phyloP scores from a whole-genome alignment of 53 echinoderm and acorn worm species.

The Astropecten irregularis region DNA sequence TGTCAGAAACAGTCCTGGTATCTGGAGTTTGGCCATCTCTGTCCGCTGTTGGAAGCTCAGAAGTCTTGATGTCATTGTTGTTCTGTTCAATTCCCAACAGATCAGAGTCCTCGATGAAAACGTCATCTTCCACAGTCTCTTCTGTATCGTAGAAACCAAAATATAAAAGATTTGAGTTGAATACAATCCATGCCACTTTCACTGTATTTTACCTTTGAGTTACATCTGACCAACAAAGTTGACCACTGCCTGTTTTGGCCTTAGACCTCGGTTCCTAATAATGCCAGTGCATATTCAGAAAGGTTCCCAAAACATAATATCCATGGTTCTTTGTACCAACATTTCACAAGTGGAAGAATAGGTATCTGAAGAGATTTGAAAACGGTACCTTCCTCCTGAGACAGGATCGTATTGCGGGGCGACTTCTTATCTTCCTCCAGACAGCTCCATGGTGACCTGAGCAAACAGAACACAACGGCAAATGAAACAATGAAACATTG shows the following conservation, averaged over 20 bases:
- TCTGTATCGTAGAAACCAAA: neutral
- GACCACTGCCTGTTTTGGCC: too few species aligned
- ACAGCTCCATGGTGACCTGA: slow-evolving; percentile 53
- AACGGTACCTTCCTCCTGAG: neutral
- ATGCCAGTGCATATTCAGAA: too few species aligned
- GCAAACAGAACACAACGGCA: too few species aligned
- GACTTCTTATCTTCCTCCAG: slow-evolving; percentile 5
- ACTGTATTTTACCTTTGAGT: too few species aligned
- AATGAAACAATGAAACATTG: too few species aligned
- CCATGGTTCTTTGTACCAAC: too few species aligned
- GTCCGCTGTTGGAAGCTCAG: neutral
- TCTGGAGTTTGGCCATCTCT: neutral
- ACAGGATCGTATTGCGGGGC: neutral
- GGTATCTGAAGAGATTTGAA: too few species aligned
- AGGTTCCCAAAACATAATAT: too few species aligned
- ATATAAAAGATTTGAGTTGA: neutral
- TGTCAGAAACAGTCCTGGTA: neutral
- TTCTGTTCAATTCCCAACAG: neutral
- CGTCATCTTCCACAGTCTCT: slow-evolving; percentile 9
- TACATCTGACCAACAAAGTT: too few species aligned
- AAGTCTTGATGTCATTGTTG: slow-evolving; percentile 15
- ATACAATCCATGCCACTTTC: too few species aligned
- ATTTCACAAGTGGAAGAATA: too few species aligned
- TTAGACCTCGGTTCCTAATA: too few species aligned
- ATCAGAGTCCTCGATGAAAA: neutral